phyloP scores from a whole-genome alignment of 1,140 invertebrate species.

The Watersipora subatra region DNA sequence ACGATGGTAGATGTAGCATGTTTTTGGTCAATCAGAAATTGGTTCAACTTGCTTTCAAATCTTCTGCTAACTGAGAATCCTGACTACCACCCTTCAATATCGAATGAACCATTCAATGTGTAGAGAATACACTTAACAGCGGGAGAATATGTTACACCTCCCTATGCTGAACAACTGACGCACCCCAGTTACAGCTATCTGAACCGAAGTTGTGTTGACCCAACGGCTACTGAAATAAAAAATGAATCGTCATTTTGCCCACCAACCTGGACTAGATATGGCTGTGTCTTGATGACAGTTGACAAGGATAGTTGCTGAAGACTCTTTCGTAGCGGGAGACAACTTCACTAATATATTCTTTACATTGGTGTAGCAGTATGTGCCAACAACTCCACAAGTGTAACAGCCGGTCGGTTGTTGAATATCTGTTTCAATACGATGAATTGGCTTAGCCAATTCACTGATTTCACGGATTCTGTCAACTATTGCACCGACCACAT shows the following conservation, averaged over 20 bases:
- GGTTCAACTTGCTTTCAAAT: no score
- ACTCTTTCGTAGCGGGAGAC: slow-evolving; percentile 41
- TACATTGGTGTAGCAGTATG: slow-evolving; percentile 48
- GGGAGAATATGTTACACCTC: neutral
- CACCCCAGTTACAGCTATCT: neutral
- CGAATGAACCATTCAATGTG: neutral
- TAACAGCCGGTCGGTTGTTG: slow-evolving; percentile 63
- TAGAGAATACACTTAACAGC: neutral
- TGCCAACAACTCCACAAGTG: slow-evolving; percentile 60
- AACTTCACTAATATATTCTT: slow-evolving; percentile 67
- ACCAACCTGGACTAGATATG: slow-evolving; percentile 65
- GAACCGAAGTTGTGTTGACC: neutral
- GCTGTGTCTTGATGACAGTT: slow-evolving; percentile 90
- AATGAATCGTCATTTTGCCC: no score
- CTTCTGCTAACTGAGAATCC: no score
- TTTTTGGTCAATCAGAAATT: no score
- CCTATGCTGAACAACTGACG: neutral
- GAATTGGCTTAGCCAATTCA: slow-evolving; percentile 13
- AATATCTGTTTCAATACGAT: slow-evolving; percentile 44
- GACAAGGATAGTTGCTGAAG: slow-evolving; percentile 50
- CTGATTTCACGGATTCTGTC: slow-evolving; percentile 25
- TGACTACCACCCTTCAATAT: no score
- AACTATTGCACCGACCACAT: slow-evolving; percentile 33
- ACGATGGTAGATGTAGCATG: no score
- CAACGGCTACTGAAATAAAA: neutral